Evolutionary conservation across 2,113 vertebrate species (phyloP), one percentile per base, ranked within the genome.

Genomic region (Saccopteryx bilineata): DNA sequence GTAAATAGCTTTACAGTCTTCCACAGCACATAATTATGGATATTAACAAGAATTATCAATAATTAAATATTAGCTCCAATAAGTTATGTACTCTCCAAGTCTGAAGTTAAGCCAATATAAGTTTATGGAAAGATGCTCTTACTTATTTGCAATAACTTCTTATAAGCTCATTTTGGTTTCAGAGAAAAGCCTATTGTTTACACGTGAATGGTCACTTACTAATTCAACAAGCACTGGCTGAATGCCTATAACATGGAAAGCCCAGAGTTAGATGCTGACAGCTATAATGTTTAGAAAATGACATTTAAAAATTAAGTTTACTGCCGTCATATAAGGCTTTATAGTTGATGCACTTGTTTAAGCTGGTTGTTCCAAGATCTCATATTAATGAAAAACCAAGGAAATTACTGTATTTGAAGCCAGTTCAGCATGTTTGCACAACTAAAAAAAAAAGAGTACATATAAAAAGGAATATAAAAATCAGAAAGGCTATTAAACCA

Each of bases 1-100:
- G 50, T 78, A 61, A 76, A 85, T 74, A 76, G 80, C 26, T 31
- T 88, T 79, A 23, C 2, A 26, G 79, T 69, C 50, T 82, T 56
- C 80, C 24, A 85, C 4, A 54, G 68, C 65, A 75, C 1, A 84
- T n/a, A 86, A 91, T 39, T 76, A 18, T 28, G 13, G 26, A 63
- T 4, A 90, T 81, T 93, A 84, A 74, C 19, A 96, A 93, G 28
- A 5, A 96, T 58, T 66, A 72, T 39, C 8, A 87, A 76, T 61
- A 89, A 91, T 3, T 28, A 19, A 39, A 60, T 33, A 5, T 81
- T 66, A 94, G 54, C 9, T 83, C 80, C 80, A 71, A 56, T 76
- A 91, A 91, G 9, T 90, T 87, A 84, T 24, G 8, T 91, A 91
- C n/a, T 56, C 8, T 13, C 52, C 48, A 90, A 80, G 15, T 80